These are phyloP conservation scores for Sparus aurata DNA, from an alignment of 2,797 vertebrate genomes.

Conservation along the genomic window DNA sequence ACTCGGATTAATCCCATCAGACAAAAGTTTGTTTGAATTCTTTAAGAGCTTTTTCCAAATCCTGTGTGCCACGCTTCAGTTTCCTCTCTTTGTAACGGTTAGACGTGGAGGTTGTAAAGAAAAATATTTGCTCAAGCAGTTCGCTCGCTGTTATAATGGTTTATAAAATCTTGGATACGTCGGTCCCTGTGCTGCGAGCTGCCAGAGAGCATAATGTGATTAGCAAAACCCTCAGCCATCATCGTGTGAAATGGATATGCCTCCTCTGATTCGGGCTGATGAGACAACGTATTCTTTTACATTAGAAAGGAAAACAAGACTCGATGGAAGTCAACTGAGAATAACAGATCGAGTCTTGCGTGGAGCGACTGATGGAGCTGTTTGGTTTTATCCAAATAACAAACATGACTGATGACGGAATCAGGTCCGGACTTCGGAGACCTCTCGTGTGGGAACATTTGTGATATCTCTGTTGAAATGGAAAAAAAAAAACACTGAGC, in stretches of 20 bases:
- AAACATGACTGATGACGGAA: conserved; percentile 17
- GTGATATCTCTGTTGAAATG: conserved; percentile 8
- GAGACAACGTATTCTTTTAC: conserved; percentile 16
- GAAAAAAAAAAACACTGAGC: neutral
- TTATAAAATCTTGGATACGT: neutral
- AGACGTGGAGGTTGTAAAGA: neutral
- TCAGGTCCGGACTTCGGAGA: neutral
- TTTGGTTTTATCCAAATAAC: conserved; percentile 14
- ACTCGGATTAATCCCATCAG: neutral
- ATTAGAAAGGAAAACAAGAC: conserved; percentile 21
- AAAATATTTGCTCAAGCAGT: conserved; percentile 1
- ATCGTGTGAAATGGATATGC: conserved; percentile 9
- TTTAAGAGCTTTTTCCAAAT: neutral
- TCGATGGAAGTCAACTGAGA: conserved; percentile 1
- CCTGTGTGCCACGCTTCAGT: neutral
- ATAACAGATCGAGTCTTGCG: neutral
- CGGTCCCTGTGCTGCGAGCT: neutral
- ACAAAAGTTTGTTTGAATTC: conserved; percentile 12
- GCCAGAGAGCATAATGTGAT: conserved; percentile 7
- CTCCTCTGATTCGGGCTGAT: neutral
- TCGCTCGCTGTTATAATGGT: neutral
- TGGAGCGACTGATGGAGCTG: neutral
- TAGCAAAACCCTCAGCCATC: neutral
- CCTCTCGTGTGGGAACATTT: neutral
- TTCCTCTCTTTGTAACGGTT: neutral